Conservation (phyloP, 2,888 invertebrate species). For the Peribatodes rhomboidaria region DNA sequence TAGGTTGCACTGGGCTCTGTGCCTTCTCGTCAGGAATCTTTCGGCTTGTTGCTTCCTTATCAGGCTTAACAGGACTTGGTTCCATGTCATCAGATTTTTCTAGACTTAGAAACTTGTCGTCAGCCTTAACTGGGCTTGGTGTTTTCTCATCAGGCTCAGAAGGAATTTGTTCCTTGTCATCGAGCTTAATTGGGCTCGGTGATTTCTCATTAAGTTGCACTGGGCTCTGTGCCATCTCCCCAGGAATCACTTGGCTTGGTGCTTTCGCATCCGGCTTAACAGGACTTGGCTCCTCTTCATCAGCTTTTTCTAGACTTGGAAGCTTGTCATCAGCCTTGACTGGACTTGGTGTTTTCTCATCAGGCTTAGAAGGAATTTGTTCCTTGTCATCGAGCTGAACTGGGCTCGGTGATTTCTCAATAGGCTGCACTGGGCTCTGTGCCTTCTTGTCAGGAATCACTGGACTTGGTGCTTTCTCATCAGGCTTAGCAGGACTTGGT, state of each 20-base stretch:
- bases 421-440: neutral
- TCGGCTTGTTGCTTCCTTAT: neutral
- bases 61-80: neutral
- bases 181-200: neutral
- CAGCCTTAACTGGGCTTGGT: neutral
- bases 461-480: neutral
- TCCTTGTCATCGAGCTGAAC: neutral
- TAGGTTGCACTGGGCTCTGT: neutral
- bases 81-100: neutral
- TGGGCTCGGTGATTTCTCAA: neutral
- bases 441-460: neutral
- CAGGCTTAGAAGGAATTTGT: neutral
- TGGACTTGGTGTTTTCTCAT: neutral
- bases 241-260: neutral
- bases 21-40: neutral
- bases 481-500: neutral
- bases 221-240: neutral
- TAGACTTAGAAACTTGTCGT: neutral
- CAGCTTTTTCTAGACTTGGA: neutral
- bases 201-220: neutral
- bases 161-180: neutral
- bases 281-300: slow-evolving; percentile 11
- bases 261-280: slow-evolving; percentile 15
- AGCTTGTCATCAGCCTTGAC: slow-evolving; percentile 23
- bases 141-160: neutral